Evolutionary conservation across 2,888 invertebrate genomes (phyloP).

Genomic region (Xestia ashworthii): DNA sequence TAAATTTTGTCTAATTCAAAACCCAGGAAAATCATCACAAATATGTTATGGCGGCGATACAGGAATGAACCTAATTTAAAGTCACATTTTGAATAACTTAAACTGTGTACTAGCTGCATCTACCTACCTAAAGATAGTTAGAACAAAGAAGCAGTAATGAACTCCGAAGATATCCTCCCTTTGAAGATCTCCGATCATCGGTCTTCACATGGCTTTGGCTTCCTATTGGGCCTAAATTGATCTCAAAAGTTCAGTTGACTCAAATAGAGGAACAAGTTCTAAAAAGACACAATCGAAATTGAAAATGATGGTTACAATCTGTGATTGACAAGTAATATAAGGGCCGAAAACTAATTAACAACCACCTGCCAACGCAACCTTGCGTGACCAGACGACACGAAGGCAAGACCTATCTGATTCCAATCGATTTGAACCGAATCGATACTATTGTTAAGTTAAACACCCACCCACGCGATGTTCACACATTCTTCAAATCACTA

Average conservation of each 20-base stretch:
- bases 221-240: not conserved
- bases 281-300: not conserved
- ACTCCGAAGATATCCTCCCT: no score
- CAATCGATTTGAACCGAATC: slow-evolving; percentile 38
- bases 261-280: not conserved
- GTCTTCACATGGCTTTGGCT: not conserved
- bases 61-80: not conserved
- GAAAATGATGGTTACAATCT: not conserved
- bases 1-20: not conserved
- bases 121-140: not conserved
- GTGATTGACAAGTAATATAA: slow-evolving; percentile 14
- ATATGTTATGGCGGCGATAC: not conserved
- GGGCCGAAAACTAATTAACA: not conserved
- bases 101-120: not conserved
- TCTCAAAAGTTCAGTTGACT: not conserved
- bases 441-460: slow-evolving; percentile 22
- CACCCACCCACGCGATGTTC: slow-evolving; percentile 31
- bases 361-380: slow-evolving; percentile 13
- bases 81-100: not conserved
- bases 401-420: slow-evolving; percentile 22
- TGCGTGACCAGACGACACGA: slow-evolving; percentile 31
- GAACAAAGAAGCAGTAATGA: not conserved
- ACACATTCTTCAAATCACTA: slow-evolving; percentile 31
- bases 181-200: no score
- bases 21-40: not conserved